A percentile compares a stretch with the other conserved stretches of the same genome.
These are phyloP conservation scores for Petrolisthes manimaculis DNA, from an alignment of 2,888 invertebrate genomes.

Conservation along the genomic window DNA sequence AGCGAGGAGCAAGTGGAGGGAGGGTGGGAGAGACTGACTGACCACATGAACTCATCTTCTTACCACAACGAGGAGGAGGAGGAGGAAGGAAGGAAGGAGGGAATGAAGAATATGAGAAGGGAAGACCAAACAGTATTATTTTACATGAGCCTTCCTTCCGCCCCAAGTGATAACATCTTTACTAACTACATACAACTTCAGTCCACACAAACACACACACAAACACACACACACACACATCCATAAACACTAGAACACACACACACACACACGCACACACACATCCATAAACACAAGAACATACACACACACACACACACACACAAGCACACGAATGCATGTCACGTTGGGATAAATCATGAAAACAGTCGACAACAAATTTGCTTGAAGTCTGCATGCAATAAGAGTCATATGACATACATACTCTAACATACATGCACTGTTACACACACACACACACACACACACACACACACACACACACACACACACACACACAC, in stretches of 20 bases:
- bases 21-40: neutral
- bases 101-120: neutral
- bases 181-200: no score
- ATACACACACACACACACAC: no score
- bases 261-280: no score
- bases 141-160: neutral
- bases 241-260: no score
- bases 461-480: constrained; percentile 1
- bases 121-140: neutral
- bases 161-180: neutral
- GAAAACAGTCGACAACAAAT: no score
- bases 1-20: neutral
- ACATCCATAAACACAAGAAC: no score
- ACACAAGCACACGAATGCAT: no score
- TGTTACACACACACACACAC: neutral
- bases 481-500: neutral
- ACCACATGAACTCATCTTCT: neutral
- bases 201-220: no score
- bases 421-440: neutral
- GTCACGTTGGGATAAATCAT: no score
- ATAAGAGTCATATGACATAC: no score
- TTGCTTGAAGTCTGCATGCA: no score
- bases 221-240: no score
- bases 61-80: constrained; percentile 8
- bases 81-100: neutral